Base-by-base conservation (phyloP, 2,113 vertebrate genomes). In the Lamprologus callipterus region DNA sequence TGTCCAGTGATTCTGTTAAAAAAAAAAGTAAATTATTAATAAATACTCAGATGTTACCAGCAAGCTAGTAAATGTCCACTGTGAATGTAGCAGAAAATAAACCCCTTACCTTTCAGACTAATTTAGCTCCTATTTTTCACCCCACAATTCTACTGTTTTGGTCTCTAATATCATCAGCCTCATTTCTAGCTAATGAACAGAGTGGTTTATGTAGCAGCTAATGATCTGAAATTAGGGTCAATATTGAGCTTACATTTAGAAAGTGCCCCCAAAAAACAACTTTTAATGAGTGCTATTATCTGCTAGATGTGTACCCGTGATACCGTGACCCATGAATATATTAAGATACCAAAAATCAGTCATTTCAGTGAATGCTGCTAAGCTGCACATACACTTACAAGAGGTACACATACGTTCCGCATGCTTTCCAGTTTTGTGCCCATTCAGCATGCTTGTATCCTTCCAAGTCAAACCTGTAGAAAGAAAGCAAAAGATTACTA, bases 291-390 rank as follows among this genome's bases (percentile, higher is more conserved):
- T 78, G 42, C 70, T 78, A 49, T 78, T 31, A 49, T 49, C n/a
- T 49, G 42, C 42, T 78, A 28, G 23, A 78, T 28, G 0, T 75
- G 16, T 49, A 47, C 0, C 21, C 0, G 5, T 49, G 70, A 12
- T 47, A 31, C 31, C 1, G 17, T 12, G 58, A 63, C 42, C 70
- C 8, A 31, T 78, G 6, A 49, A 31, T 31, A 19, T 12, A 49
- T 78, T 19, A 31, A 78, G 9, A 45, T 19, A 3, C 42, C 70
- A 75, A 28, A 47, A 31, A 78, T 78, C 3, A 78, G 26, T 78
- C 10, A 49, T 78, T 49, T 8, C 3, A 13, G 9, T 49, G 0
- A 49, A 78, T 0, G 23, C 70, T 78, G 40, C 23, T 49, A 78
- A n/a, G 70, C 17, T 19, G 23, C 16, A 78, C 1, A 28, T 31